Evolutionary conservation across 2,797 vertebrate genomes (phyloP).

Genomic region (Acanthiza pusilla): DNA sequence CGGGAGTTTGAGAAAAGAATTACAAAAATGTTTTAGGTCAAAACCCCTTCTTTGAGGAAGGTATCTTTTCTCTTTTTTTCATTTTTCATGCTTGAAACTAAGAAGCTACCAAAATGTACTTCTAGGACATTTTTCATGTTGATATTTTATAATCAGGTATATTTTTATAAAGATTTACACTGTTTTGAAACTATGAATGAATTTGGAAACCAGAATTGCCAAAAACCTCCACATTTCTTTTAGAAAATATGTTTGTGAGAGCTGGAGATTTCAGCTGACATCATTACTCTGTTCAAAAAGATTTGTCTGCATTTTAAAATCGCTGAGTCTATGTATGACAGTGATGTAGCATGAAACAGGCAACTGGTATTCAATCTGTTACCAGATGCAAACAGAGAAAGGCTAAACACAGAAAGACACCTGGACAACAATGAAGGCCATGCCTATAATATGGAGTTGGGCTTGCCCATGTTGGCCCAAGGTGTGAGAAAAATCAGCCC

Average conservation of each 20-base stretch:
- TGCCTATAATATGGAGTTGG: background rate
- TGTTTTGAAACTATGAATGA: background rate
- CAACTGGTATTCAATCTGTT: background rate
- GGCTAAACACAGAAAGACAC: background rate
- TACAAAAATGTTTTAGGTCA: background rate
- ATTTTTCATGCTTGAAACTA: background rate
- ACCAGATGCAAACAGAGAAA: background rate
- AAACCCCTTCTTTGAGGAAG: background rate
- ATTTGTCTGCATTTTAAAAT: background rate
- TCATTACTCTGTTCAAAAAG: background rate
- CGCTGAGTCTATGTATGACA: background rate
- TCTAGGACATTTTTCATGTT: background rate
- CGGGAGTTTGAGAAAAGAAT: background rate
- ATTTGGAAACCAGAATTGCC: background rate
- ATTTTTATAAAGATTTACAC: background rate
- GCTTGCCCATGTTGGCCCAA: background rate
- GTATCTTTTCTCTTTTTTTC: background rate
- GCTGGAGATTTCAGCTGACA: background rate
- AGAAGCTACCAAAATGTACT: background rate
- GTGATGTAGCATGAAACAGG: background rate
- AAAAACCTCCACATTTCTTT: background rate
- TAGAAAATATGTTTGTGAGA: background rate
- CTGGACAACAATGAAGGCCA: background rate
- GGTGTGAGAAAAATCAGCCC: background rate
- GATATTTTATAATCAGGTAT: background rate